Evolutionary conservation across 2,113 vertebrate genomes (phyloP), one percentile per base, ranked within the genome.

Genomic region (Odocoileus hemionus): DNA sequence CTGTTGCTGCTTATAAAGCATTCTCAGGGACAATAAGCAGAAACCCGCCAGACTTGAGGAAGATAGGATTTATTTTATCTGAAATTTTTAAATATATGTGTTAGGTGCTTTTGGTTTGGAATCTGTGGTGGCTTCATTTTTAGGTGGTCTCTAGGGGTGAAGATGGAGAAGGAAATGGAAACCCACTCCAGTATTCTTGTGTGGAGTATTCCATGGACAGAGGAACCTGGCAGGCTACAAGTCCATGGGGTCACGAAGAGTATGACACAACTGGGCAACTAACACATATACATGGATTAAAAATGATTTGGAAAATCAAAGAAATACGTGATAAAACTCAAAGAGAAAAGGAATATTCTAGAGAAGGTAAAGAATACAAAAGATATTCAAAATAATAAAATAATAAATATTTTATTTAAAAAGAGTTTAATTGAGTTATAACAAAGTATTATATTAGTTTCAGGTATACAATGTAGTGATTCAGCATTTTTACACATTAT

Each of bases 1-100:
- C 47, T 80, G 23, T 96, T 86, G 94, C 97, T 98, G 98, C 96
- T 97, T 95, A 85, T 6, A 10, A 97, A 93, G 94, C 92, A 87
- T 97, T 97, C 98, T 98, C 97, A 97, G 98, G 97, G 98, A 96
- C 94, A 95, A 60, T 94, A 84, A 95, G 97, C 93, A 45, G 98
- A 96, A 98, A 98, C 97, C 97, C 88, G 87, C 74, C 1, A 26
- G n/a, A 30, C 94, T 94, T 95, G 92, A 96, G 92, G 95, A 98
- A 97, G 96, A 90, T 96, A 91, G 50, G 93, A 92, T 83, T 86
- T 58, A 82, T 94, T 97, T 76, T 94, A 97, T 96, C 98, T 97
- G 94, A 97, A 94, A 33, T 97, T 50, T 36, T 57, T 39, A 43
- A 61, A 83, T 30, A 14, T 45, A 3, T 64, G 89, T 95, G 93